phyloP scores from a whole-genome alignment of 2,888 invertebrate genomes.

The Belgica antarctica region DNA sequence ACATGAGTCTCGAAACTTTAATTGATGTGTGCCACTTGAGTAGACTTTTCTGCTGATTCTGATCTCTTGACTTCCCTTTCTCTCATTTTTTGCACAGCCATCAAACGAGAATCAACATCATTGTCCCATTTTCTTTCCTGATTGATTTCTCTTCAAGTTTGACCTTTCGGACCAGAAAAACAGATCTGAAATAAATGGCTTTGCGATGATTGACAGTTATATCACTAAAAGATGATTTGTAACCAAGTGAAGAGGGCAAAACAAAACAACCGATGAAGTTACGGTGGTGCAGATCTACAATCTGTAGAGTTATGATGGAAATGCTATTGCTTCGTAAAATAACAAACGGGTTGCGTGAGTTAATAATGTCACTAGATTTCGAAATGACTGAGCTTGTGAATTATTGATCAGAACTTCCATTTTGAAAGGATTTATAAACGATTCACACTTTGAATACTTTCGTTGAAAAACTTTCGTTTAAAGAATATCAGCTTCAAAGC shows the following conservation, averaged over 20 bases:
- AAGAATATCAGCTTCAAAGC: no score
- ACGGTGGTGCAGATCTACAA: not conserved
- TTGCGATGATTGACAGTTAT: slow-evolving; percentile 13
- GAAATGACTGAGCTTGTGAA: no score
- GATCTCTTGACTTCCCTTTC: not conserved
- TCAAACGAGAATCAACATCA: not conserved
- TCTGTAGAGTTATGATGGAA: not conserved
- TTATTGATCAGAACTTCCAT: no score
- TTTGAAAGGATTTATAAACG: no score
- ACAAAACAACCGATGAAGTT: not conserved
- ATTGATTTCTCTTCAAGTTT: not conserved
- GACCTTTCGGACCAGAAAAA: not conserved
- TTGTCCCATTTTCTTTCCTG: not conserved
- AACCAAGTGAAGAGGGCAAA: not conserved
- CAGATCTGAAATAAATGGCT: not conserved
- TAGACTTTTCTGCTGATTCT: not conserved
- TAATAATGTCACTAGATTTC: no score
- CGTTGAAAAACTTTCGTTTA: no score
- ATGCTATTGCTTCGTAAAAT: not conserved
- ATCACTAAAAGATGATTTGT: not conserved
- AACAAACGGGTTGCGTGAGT: no score
- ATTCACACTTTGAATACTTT: no score
- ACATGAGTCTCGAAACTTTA: not conserved
- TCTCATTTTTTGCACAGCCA: not conserved
- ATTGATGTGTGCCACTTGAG: slow-evolving; percentile 7